A percentile compares a stretch with the other conserved stretches of the same genome.
Evolutionary conservation across 2,113 vertebrate species (phyloP).

Genomic region (Aegithalos caudatus): DNA sequence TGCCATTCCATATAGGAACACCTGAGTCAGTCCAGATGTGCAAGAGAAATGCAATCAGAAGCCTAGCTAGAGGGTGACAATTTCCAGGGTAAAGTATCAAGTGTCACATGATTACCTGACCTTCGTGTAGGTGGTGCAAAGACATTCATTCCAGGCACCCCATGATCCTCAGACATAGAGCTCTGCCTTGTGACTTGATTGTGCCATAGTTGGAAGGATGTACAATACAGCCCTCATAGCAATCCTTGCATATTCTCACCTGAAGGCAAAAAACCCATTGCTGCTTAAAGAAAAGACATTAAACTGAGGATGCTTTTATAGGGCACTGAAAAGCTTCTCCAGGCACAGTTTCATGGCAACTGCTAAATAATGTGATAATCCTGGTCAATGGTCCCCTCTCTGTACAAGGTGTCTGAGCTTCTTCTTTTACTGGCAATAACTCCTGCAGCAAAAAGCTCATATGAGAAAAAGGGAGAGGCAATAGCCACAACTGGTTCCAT

Average conservation of each 20-base stretch:
- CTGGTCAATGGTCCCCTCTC: neutral
- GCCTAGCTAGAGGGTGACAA: constrained; percentile 20
- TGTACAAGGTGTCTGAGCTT: neutral
- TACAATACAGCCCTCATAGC: neutral
- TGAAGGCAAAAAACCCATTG: neutral
- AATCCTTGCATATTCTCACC: neutral
- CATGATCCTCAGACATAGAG: neutral
- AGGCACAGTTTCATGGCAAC: neutral
- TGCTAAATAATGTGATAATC: neutral
- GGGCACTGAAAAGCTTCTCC: neutral
- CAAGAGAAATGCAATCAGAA: neutral
- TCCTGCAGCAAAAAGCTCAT: neutral
- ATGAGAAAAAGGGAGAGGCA: neutral
- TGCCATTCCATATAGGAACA: neutral
- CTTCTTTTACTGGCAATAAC: neutral
- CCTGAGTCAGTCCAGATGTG: neutral
- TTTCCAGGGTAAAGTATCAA: neutral
- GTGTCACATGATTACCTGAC: neutral
- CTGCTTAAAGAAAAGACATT: neutral
- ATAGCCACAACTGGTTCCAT: neutral
- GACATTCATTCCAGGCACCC: neutral
- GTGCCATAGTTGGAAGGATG: neutral
- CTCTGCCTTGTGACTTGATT: neutral
- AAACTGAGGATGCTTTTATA: neutral
- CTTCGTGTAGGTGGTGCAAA: neutral